Percentiles rank a stretch among this genome's conserved stretches.
phyloP scores from a whole-genome alignment of 1,140 invertebrate species.

The Cheumatopsyche charites region DNA sequence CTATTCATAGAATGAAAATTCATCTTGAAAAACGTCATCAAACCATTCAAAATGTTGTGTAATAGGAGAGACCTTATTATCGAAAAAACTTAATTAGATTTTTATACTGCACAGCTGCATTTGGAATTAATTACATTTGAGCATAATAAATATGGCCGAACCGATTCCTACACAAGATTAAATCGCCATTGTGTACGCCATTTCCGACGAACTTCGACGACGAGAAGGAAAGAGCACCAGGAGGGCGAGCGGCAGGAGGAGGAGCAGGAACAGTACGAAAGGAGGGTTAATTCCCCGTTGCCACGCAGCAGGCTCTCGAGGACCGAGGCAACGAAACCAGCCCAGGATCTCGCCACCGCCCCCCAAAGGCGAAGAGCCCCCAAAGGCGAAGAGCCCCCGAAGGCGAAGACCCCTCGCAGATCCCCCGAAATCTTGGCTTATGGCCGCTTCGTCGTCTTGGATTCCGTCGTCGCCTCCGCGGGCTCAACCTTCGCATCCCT shows the following conservation, averaged over 20 bases:
- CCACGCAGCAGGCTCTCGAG: constrained; percentile 17
- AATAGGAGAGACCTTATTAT: too few species aligned
- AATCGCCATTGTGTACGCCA: constrained; percentile 47
- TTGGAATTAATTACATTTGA: constrained; percentile 27
- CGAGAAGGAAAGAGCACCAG: too few species aligned
- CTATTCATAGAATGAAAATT: too few species aligned
- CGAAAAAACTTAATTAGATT: too few species aligned
- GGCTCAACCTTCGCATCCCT: not conserved
- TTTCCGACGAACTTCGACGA: constrained; percentile 35
- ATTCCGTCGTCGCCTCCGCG: constrained; percentile 30
- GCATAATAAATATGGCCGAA: constrained; percentile 24
- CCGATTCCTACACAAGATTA: constrained; percentile 45
- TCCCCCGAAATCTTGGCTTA: constrained; percentile 44
- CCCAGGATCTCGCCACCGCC: not conserved
- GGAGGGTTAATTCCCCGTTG: constrained; percentile 12
- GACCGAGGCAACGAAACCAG: constrained; percentile 22
- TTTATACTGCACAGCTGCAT: too few species aligned
- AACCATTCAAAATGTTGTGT: too few species aligned
- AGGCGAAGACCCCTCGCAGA: constrained; percentile 8
- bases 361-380: constrained; percentile 6
- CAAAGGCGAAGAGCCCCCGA: constrained; percentile 9
- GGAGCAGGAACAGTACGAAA: constrained; percentile 7
- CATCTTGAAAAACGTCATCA: too few species aligned
- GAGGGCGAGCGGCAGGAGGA: constrained; percentile 18
- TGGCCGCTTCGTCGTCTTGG: constrained; percentile 45